Base-by-base conservation (phyloP, 2,888 invertebrate species). In the Euplagia quadripunctaria region DNA sequence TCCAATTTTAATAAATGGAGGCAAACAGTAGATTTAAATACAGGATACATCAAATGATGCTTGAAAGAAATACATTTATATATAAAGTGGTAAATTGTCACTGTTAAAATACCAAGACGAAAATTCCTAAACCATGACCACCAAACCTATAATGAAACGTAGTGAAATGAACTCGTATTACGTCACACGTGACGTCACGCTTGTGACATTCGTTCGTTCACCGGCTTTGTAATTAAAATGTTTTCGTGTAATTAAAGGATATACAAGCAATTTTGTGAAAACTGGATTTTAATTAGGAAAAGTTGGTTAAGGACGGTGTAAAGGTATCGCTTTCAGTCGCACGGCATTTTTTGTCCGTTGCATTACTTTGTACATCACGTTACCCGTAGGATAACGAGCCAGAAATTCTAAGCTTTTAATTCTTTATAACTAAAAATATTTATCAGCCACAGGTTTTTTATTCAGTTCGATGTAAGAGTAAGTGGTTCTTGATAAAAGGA, bases 161-260 rank as follows among this genome's bases (percentile, higher is more conserved):
- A 16, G 58, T 20, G 46, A n/a, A 68, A 58, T 68, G 20, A 16
- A 68, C 64, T 74, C 73, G 67, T 65, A 61, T 64, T 65, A 82
- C 70, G 65, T 16, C 41, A 74, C 64, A 52, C 6, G 71, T 76
- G 55, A 51, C 64, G 64, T 63, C 31, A 51, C 65, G 11, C 64
- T 46, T 58, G 49, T 68, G 65, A 20, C 65, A 65, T 65, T 65
- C 42, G 58, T 55, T 75, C 65, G 67, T 68, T 70, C 31, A 65
- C 42, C 52, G 69, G 41, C 17, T 43, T 55, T 16, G 65, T 73
- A 43, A 67, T 71, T 63, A 68, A 31, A 70, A 64, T 70, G 64
- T 70, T 70, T 64, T 46, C 61, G 61, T 49, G 16, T 70, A 63
- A 46, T 58, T 70, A 69, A 69, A 58, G 31, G 16, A 5, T n/a